Evolutionary conservation across 2,113 vertebrate genomes (phyloP).

Genomic region (Megatriorchis doriae): DNA sequence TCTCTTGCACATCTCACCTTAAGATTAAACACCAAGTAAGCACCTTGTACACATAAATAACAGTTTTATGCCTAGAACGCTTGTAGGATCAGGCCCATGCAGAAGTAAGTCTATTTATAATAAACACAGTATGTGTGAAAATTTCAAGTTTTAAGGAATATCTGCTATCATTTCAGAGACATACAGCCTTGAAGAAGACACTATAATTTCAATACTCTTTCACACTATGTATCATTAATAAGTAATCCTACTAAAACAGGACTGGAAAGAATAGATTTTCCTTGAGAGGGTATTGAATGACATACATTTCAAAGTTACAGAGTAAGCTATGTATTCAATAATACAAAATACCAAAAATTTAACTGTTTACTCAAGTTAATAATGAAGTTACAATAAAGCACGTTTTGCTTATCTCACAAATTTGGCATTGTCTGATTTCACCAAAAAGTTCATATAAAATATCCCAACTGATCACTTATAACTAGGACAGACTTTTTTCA

Average conservation of each 20-base stretch:
- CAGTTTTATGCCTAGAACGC: not conserved
- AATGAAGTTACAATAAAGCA: not conserved
- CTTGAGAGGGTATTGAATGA: not conserved
- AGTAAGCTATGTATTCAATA: not conserved
- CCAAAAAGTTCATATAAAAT: not conserved
- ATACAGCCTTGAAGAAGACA: not conserved
- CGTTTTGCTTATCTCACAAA: not conserved
- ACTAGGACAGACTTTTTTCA: not conserved
- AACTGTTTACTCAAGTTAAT: not conserved
- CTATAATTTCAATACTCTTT: not conserved
- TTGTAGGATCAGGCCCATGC: not conserved
- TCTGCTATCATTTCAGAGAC: not conserved
- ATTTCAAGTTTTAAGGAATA: not conserved
- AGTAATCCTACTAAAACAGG: not conserved
- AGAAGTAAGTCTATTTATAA: not conserved
- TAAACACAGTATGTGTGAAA: not conserved
- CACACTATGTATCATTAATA: not conserved
- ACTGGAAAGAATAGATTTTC: not conserved
- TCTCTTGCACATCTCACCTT: not conserved
- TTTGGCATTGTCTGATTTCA: not conserved
- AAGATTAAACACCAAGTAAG: not conserved
- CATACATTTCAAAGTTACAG: not conserved
- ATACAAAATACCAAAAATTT: not conserved
- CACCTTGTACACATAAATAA: not conserved
- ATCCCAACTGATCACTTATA: not conserved